Evolutionary conservation across 2,797 vertebrate species (phyloP), one percentile per base, ranked within the genome.

Genomic region (Cyprinella venusta): DNA sequence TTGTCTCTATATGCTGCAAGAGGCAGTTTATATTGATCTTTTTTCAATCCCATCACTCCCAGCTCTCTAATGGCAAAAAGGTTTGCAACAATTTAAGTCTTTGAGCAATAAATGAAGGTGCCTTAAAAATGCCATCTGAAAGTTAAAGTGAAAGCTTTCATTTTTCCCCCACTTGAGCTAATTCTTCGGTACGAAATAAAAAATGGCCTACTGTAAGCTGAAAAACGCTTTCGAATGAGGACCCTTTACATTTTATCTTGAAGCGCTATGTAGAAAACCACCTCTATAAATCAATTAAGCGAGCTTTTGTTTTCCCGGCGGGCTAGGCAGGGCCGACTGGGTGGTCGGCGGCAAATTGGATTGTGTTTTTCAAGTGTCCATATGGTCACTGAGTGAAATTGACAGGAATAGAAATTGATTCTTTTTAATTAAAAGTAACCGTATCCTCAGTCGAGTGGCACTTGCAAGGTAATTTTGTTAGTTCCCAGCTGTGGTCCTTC

Each of bases 351-450:
- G 64, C 72, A 93, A 93, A 93, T 93, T 94, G 90, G 90, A 94
- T 94, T 93, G 89, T 90, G 89, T 91, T 91, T 91, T 93, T 93
- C 92, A 92, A 93, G 92, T 92, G 91, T 91, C 93, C 94, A 94
- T 95, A 94, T 94, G 94, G 93, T 92, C 89, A 88, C 88, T 87
- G 87, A 79, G 90, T 89, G 67, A 80, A 85, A 85, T 86, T 88
- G 91, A 92, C 90, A 86, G 85, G 88, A 87, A 88, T 87, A 89
- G 88, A 91, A 93, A 94, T 94, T 87, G 93, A 94, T 94, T 93
- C 83, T 91, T 90, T 93, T 93, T 93, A 94, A 95, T 95, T 94
- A 93, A 94, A 94, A 93, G 93, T 92, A 94, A 92, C 92, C 90
- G 87, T 90, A 93, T 93, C 92, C 91, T 91, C 91, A 90, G 92